Conservation (phyloP, 2,797 vertebrate species). For the Chaenodraco wilsoni region DNA sequence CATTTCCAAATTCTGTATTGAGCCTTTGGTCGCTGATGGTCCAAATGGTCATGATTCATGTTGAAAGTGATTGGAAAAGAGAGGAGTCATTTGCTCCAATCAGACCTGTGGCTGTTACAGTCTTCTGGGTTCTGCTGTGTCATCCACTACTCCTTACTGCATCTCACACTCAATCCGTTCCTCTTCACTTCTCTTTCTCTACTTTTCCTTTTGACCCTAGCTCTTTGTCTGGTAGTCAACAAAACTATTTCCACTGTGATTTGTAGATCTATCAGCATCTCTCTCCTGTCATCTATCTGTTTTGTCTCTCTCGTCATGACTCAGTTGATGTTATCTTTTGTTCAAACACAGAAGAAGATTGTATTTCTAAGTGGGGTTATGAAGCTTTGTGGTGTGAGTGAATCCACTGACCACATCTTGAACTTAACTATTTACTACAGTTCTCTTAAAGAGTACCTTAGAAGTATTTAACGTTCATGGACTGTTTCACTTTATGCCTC, state of each 20-base stretch:
- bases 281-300: conserved; percentile 16
- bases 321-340: conserved; percentile 56
- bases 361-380: conserved; percentile 39
- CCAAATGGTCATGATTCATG: conserved; percentile 26
- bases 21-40: conserved; percentile 21
- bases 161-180: conserved; percentile 18
- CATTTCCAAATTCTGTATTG: not conserved
- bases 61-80: conserved; percentile 51
- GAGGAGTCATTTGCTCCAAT: conserved; percentile 59
- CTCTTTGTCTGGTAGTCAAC: not conserved
- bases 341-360: conserved; percentile 68
- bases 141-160: conserved; percentile 21
- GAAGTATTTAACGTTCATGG: conserved; percentile 66
- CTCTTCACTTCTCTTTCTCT: not conserved
- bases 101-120: conserved; percentile 46
- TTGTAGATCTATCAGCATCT: conserved; percentile 17
- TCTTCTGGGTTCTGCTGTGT: conserved; percentile 27
- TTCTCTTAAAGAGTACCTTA: conserved; percentile 75
- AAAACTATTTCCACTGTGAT: not conserved
- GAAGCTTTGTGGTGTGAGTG: conserved; percentile 50
- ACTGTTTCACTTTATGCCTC: conserved; percentile 29
- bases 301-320: not conserved
- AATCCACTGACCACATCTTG: conserved; percentile 73
- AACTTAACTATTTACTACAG: conserved; percentile 72
- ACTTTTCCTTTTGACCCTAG: not conserved